Evolutionary conservation across 2,888 invertebrate genomes (phyloP).

Genomic region (Temnothorax ravouxi): DNA sequence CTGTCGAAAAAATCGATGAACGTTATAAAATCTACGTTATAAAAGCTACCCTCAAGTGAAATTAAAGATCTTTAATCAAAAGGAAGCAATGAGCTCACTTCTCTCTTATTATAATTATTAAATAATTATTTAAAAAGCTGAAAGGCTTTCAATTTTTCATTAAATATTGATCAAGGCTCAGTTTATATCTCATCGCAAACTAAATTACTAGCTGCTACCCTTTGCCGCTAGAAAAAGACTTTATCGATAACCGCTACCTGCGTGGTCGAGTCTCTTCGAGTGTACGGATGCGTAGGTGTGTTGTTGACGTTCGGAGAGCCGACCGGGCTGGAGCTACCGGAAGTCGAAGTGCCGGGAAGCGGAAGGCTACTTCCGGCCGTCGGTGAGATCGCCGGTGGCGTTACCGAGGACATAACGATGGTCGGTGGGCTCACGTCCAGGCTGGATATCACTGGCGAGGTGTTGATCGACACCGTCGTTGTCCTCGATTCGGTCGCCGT

Average conservation of each 20-base stretch:
- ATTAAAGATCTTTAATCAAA: neutral
- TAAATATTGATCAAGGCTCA: neutral
- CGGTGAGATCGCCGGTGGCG: slow-evolving; percentile 94
- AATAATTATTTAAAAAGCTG: neutral
- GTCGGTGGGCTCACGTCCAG: slow-evolving; percentile 89
- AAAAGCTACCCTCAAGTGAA: neutral
- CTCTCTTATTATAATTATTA: neutral
- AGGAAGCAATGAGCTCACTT: neutral
- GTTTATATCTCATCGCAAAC: neutral
- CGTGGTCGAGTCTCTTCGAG: slow-evolving; percentile 93
- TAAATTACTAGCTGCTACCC: neutral
- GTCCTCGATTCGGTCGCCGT: slow-evolving; percentile 83
- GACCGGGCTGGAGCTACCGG: slow-evolving; percentile 86
- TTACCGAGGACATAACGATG: slow-evolving; percentile 94
- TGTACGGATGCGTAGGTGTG: slow-evolving; percentile 87
- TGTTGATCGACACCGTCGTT: slow-evolving; percentile 83
- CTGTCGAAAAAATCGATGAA: slow-evolving; percentile 68
- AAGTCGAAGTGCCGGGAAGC: slow-evolving; percentile 87
- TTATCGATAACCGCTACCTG: slow-evolving; percentile 88
- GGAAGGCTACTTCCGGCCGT: slow-evolving; percentile 87
- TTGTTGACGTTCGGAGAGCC: slow-evolving; percentile 85
- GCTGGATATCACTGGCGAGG: slow-evolving; percentile 74
- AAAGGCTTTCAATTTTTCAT: neutral
- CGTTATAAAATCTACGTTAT: slow-evolving; percentile 4
- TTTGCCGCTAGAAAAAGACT: neutral